Base-by-base conservation (phyloP, 2,113 vertebrate species). In the Rhinogobius similis region DNA sequence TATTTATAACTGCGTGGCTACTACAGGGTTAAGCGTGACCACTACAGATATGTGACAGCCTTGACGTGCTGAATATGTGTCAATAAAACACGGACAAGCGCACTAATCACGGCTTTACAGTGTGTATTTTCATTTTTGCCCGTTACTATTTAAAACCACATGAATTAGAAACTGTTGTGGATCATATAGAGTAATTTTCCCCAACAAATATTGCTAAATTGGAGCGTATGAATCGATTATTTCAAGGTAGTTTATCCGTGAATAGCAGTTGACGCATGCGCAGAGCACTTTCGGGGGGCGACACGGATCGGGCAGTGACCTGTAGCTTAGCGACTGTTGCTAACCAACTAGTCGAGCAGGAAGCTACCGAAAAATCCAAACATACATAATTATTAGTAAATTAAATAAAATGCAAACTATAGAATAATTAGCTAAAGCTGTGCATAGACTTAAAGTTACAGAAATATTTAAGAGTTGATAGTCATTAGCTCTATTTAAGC, bases 281-380 rank as follows among this genome's bases (percentile, higher is more conserved):
- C 29, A 61, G 29, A 61, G 20, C 58, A 29, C 14, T 2, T 18
- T 58, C 29, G 1, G 13, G 11, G 23, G 18, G 18, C 1, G 58
- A n/a, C 9, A 36, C 58, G 18, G 29, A 61, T 61, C 29, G 58
- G 58, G 58, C 29, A 61, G 27, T 58, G 55, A 58, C 55, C 55
- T 58, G 72, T 74, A 70, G 79, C 78, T 86, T 83, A 83, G 78
- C 16, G 69, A 81, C 78, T 61, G 81, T 72, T 75, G 79, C 76
- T 86, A 84, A 75, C 72, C 59, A 48, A 44, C 58, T 10, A 26
- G 2, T 58, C 72, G 70, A 81, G 48, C 56, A 73, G 21, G 5
- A 76, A 27, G 67, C 76, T 46, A 32, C 38, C n/a, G 13, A 46
- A 10, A 24, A 41, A 61, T 27, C 3, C 5, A 62, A 20, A 11